Base-by-base conservation (phyloP, 1,140 invertebrate species). In the Steinernema khuongi region DNA sequence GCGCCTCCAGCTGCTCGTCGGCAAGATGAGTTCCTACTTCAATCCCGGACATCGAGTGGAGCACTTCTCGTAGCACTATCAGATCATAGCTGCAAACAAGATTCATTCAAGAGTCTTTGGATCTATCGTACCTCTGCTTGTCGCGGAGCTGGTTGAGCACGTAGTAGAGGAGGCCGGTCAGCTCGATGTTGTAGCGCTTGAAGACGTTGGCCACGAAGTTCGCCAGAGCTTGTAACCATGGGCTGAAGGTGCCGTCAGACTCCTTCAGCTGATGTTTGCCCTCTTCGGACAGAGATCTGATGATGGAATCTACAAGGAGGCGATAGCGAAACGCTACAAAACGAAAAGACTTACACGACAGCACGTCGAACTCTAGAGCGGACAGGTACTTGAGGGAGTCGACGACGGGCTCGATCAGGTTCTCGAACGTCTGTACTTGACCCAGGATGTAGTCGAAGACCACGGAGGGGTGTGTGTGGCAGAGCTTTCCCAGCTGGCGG, bases 41-140 rank as follows among this genome's bases (percentile, higher is more conserved):
- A 75, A 99, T 94, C 0, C 96, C 96, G 17, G 94, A 92, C 95
- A 99, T 98, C 89, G 97, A 99, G 87, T 97, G 94, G 71, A 99
- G 92, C 79, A 99, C 93, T 88, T 99, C 97, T 86, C 97, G 94
- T 60, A 99, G 86, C 79, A 99, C 91, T 28, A 99, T 87, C 75
- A 99, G 74, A 78, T 84, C 82, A 29, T 79, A 75, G 31, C 79
- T 82, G 17, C n/a, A 79, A 29, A 1, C 11, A 60, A 69, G 22
- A 50, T 66, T 75, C 14, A 71, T n/a, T 32, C 22, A 11, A 18
- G 19, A 14, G 36, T n/a, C 14, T n/a, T 76, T 17, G 22, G 18
- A 72, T 43, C 17, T 69, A 80, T 73, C 74, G 77, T 88, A 93
- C 92, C 92, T 96, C 87, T 97, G 96, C 79, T 94, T 92, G 31